phyloP scores from a whole-genome alignment of 2,888 invertebrate genomes.

The Ichneumoninae sp. region DNA sequence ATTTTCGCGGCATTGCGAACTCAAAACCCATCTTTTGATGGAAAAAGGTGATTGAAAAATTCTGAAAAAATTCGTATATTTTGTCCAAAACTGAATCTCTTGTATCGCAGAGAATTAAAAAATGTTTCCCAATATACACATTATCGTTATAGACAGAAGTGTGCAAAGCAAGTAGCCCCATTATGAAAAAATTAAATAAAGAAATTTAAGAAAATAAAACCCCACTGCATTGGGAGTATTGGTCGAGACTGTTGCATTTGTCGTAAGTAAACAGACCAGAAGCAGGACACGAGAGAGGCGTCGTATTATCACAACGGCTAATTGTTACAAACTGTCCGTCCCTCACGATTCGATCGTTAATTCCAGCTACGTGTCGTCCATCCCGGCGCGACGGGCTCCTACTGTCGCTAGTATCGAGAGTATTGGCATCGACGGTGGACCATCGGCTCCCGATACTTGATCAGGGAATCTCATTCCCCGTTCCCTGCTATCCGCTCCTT shows the following conservation, averaged over 20 bases:
- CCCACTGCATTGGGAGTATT: not conserved
- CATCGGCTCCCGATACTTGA: slow-evolving; percentile 61
- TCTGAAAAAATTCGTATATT: not conserved
- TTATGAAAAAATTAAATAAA: not conserved
- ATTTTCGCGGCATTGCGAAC: not conserved
- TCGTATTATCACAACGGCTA: slow-evolving; percentile 71
- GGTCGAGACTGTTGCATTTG: not conserved
- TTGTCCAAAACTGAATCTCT: not conserved
- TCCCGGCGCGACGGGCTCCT: slow-evolving; percentile 32
- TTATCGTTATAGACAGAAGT: not conserved
- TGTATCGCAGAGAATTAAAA: not conserved
- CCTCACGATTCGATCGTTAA: slow-evolving; percentile 71
- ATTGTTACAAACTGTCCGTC: slow-evolving; percentile 76
- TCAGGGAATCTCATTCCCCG: slow-evolving; percentile 65
- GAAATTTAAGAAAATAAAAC: not conserved
- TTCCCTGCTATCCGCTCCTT: slow-evolving; percentile 33
- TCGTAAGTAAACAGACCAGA: not conserved
- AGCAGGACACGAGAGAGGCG: slow-evolving; percentile 46
- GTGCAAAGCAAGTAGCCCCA: not conserved
- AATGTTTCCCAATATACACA: not conserved
- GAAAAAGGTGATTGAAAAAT: not conserved
- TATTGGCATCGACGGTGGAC: slow-evolving; percentile 41
- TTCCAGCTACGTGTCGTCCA: slow-evolving; percentile 58
- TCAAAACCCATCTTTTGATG: not conserved
- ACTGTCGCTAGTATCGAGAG: slow-evolving; percentile 41